Conservation (phyloP, 2,888 invertebrate species). For the Eutolmus rufibarbis region DNA sequence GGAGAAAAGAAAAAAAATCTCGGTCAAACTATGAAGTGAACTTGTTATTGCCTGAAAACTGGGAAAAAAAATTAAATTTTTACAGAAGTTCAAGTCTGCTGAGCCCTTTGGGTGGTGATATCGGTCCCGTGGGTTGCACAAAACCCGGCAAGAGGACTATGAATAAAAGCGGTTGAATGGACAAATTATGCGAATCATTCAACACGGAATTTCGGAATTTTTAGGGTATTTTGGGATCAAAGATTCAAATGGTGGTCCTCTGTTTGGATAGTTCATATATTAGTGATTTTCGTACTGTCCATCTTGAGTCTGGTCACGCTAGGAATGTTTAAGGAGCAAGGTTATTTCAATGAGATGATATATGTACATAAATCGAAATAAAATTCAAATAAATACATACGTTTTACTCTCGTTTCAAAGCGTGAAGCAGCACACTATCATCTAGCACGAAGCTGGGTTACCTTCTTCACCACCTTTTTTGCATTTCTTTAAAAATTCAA, state of each 20-base stretch:
- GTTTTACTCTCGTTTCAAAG: background rate
- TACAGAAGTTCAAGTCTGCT: background rate
- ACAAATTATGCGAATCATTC: conserved; percentile 26
- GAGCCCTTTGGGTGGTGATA: background rate
- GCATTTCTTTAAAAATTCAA: background rate
- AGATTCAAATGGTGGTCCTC: background rate
- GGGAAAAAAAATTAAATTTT: conserved; percentile 18
- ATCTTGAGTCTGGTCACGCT: background rate
- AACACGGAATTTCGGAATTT: background rate
- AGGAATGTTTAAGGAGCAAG: background rate
- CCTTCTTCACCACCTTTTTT: background rate
- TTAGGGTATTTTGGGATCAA: background rate
- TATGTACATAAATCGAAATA: background rate
- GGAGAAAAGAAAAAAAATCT: background rate
- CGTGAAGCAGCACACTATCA: background rate
- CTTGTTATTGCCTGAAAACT: conserved; percentile 5
- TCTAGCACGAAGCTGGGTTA: background rate
- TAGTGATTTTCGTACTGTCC: background rate
- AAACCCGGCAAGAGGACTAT: background rate
- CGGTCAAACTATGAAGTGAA: background rate
- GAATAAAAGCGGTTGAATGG: background rate
- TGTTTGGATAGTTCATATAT: background rate
- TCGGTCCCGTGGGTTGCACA: background rate
- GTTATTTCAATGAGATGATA: background rate
- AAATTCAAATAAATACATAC: background rate